These are phyloP conservation scores for Varanus komodoensis DNA, from an alignment of 2,113 vertebrate species.

Conservation along the genomic window DNA sequence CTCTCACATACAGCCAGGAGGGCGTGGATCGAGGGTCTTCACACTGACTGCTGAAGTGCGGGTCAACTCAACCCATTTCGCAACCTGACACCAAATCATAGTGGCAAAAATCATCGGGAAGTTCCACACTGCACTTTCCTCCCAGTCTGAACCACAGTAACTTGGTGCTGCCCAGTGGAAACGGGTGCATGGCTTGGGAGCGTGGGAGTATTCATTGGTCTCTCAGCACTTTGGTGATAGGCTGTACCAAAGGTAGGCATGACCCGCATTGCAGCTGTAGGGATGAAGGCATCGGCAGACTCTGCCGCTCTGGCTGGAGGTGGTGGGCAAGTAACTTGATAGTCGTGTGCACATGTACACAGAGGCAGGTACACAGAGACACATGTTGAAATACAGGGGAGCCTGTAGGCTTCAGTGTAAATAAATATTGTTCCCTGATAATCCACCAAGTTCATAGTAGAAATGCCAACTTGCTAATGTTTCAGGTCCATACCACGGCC, in stretches of 20 bases:
- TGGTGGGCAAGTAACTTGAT: neutral
- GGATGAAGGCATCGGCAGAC: conserved; percentile 14
- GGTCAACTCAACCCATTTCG: neutral
- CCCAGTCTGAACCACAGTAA: neutral
- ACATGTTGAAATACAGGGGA: accelerated
- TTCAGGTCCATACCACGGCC: neutral
- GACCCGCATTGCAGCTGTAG: conserved; percentile 15
- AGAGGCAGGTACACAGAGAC: neutral
- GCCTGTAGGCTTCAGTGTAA: neutral
- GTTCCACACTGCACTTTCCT: neutral
- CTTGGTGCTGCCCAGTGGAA: neutral
- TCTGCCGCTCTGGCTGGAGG: neutral
- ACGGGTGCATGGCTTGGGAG: neutral
- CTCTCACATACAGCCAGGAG: neutral
- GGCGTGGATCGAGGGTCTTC: neutral
- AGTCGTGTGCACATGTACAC: accelerated
- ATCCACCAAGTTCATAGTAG: conserved; percentile 22
- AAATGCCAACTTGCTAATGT: neutral
- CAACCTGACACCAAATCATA: neutral
- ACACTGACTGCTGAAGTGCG: conserved; percentile 3
- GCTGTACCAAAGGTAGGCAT: conserved; percentile 8
- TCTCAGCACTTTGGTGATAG: conserved; percentile 29
- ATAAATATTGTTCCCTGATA: conserved; percentile 5
- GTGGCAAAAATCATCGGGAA: neutral
- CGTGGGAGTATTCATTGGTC: neutral